These are phyloP conservation scores for Epirrita christyi DNA, from an alignment of 2,888 invertebrate genomes.

Conservation along the genomic window DNA sequence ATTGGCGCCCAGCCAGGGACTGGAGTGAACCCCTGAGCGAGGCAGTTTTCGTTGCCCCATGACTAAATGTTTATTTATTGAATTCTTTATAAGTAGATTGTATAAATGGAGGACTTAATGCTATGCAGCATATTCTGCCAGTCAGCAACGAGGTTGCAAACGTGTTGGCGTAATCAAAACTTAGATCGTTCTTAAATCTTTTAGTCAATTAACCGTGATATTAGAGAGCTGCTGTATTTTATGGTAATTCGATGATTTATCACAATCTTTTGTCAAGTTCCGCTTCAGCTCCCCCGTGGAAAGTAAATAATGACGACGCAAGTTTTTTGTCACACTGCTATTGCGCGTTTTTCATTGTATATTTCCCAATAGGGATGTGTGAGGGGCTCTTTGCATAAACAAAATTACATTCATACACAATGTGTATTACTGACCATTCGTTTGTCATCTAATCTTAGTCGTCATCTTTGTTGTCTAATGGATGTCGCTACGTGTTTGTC, in stretches of 20 bases:
- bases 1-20: constrained; percentile 62
- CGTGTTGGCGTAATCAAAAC: too few relatives aligned
- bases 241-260: constrained; percentile 44
- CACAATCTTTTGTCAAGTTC: constrained; percentile 33
- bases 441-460: constrained; percentile 8
- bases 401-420: neutral
- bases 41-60: constrained; percentile 62
- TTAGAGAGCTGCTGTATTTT: constrained; percentile 40
- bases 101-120: too few relatives aligned
- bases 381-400: constrained; percentile 11
- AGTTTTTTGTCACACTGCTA: constrained; percentile 21
- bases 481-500: constrained; percentile 1
- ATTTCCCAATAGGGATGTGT: neutral
- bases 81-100: too few relatives aligned
- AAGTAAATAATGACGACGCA: constrained; percentile 22
- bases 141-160: too few relatives aligned
- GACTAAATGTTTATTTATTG: constrained; percentile 44
- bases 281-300: constrained; percentile 26
- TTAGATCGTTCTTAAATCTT: constrained; percentile 40
- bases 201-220: constrained; percentile 46
- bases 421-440: neutral
- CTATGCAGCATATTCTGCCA: too few relatives aligned
- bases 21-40: constrained; percentile 54
- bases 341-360: constrained; percentile 15
- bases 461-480: constrained; percentile 6